Base-by-base conservation (phyloP, 1,140 invertebrate genomes). In the Phthorimaea operculella region DNA sequence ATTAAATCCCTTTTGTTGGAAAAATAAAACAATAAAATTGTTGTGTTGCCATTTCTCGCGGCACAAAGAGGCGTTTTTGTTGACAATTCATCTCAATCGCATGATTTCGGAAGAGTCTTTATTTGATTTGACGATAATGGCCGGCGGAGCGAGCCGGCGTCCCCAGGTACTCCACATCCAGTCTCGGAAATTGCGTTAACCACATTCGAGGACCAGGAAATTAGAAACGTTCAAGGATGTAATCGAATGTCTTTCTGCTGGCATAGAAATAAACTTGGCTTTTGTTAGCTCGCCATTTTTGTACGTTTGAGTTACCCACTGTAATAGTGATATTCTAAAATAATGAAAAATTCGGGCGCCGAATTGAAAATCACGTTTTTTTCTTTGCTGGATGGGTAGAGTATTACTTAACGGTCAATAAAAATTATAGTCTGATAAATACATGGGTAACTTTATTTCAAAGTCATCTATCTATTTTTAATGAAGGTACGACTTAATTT, bases 111-210 rank as follows among this genome's bases (percentile, higher is more conserved):
- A 71, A 68, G 68, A 65, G 54, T 71, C 62, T 65, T 69, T 73
- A 74, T 73, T 73, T 74, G 68, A 74, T 75, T 75, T 74, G 60
- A 74, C 69, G 71, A 74, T 72, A 78, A 72, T 73, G 65, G 67
- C 51, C 58, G 49, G 39, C 64, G 59, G 56, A 68, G 66, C 62
- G 62, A 64, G 59, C 55, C 63, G 52, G 54, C 45, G 58, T 68
- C 67, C 68, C 69, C 66, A 71, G 71, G 73, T 76, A 72, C 64
- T 58, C 55, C 59, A 63, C 61, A 64, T 64, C 55, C 54, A 70
- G 63, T 62, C 70, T 75, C 75, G 81, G 81, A 84, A 83, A 84
- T 84, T 83, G 76, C 68, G 76, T 79, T 80, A 83, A 79, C 76
- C 74, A 76, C 74, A 76, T 76, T 72, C 70, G 68, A 71, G 68